These are phyloP conservation scores for Temnothorax rugatulus DNA, from an alignment of 2,888 invertebrate species.

Conservation along the genomic window DNA sequence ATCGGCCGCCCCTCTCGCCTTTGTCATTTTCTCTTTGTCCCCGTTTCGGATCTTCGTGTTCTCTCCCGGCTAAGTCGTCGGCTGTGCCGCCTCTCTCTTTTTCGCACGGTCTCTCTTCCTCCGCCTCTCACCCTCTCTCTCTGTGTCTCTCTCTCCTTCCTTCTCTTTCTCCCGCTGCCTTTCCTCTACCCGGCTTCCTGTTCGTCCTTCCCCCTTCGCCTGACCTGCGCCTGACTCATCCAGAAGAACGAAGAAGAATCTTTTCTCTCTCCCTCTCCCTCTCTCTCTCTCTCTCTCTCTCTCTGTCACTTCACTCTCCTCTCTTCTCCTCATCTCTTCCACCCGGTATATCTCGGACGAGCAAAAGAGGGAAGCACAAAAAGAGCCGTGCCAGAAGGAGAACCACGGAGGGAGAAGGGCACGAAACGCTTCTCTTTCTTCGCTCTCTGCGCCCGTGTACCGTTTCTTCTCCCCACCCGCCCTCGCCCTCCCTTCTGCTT, in stretches of 20 bases:
- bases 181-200: constrained; percentile 58
- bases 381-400: constrained; percentile 55
- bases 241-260: constrained; percentile 58
- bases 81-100: constrained; percentile 58
- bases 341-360: constrained; percentile 50
- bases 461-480: constrained; percentile 50
- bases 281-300: constrained; percentile 36
- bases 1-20: constrained; percentile 80
- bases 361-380: constrained; percentile 55
- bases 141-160: constrained; percentile 48
- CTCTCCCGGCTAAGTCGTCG: constrained; percentile 65
- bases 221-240: constrained; percentile 66
- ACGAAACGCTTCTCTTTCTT: constrained; percentile 68
- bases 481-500: constrained; percentile 57
- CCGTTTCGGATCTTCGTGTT: constrained; percentile 78
- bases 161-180: constrained; percentile 55
- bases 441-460: constrained; percentile 51
- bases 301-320: constrained; percentile 35
- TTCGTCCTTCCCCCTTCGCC: constrained; percentile 63
- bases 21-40: constrained; percentile 84
- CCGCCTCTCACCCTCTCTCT: constrained; percentile 53
- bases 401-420: constrained; percentile 51
- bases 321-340: constrained; percentile 51
- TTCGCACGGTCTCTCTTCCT: constrained; percentile 63
- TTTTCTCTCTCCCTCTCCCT: constrained; percentile 32